These are phyloP conservation scores for Theocolax elegans DNA, from an alignment of 1,140 invertebrate genomes.

Conservation along the genomic window DNA sequence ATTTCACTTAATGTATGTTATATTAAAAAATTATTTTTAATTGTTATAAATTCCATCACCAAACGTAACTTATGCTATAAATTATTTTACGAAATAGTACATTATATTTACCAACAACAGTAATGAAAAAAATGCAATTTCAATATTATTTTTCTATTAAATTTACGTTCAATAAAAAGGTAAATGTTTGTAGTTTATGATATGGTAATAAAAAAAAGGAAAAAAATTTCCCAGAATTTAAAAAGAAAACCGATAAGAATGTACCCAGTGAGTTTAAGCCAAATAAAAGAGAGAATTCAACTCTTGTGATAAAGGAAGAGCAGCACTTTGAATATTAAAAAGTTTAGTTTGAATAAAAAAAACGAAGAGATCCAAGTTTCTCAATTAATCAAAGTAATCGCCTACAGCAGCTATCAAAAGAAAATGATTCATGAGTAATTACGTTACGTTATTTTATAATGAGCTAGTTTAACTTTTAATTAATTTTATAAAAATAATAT, in stretches of 20 bases:
- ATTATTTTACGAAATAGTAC: too few relatives aligned
- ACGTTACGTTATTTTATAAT: too few relatives aligned
- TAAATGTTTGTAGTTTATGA: not conserved
- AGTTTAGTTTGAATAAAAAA: constrained; percentile 11
- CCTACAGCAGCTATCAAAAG: not conserved
- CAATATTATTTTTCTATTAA: too few relatives aligned
- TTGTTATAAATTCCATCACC: too few relatives aligned
- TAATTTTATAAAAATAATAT: too few relatives aligned
- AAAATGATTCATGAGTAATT: not conserved
- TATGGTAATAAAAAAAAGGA: not conserved
- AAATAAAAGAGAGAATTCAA: not conserved
- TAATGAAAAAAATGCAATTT: too few relatives aligned
- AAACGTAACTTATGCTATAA: too few relatives aligned
- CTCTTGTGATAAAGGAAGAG: not conserved
- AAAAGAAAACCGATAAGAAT: constrained; percentile 1
- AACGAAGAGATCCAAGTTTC: not conserved
- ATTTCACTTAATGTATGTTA: too few relatives aligned
- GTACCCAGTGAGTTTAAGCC: not conserved
- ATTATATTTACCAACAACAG: too few relatives aligned
- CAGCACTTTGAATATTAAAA: constrained; percentile 33
- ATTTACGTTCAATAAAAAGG: too few relatives aligned
- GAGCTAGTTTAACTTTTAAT: too few relatives aligned
- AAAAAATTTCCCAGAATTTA: not conserved
- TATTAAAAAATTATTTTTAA: too few relatives aligned
- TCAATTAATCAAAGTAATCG: constrained; percentile 22